Conservation (phyloP, 1,140 invertebrate genomes). For the Diplogasteroides magnus region DNA sequence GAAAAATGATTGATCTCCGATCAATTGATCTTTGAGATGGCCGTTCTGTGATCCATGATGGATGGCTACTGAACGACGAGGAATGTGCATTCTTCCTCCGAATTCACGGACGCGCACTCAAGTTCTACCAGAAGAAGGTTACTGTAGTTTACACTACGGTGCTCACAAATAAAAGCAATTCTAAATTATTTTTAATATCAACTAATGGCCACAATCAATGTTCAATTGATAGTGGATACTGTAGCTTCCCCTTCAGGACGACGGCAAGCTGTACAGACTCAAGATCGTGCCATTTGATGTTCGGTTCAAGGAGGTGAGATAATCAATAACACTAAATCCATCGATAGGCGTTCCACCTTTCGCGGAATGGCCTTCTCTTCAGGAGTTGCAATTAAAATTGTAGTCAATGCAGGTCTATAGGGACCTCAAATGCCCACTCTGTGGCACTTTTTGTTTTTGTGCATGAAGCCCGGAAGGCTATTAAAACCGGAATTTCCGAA, state of each 20-base stretch:
- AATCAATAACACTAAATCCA: background rate
- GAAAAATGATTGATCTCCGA: conserved; percentile 9
- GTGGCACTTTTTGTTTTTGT: too few relatives aligned
- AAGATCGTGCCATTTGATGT: conserved; percentile 30
- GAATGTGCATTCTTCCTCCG: conserved; percentile 27
- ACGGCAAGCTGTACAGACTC: conserved; percentile 3
- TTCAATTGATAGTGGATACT: too few relatives aligned
- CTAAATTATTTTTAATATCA: background rate
- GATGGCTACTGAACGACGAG: conserved; percentile 26
- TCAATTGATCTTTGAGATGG: conserved; percentile 24
- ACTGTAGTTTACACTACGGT: too few relatives aligned
- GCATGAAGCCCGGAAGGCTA: too few relatives aligned
- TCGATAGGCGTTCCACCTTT: background rate
- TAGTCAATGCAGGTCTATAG: too few relatives aligned
- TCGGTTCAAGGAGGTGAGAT: conserved; percentile 22
- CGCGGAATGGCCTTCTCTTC: too few relatives aligned
- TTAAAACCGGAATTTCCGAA: too few relatives aligned
- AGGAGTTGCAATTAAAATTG: too few relatives aligned
- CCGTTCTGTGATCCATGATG: conserved; percentile 22
- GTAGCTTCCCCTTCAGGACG: background rate
- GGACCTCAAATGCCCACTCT: too few relatives aligned
- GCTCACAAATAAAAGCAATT: too few relatives aligned
- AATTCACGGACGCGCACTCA: conserved; percentile 33
- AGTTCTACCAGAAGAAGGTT: conserved; percentile 30
- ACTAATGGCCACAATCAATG: background rate